These are phyloP conservation scores for Dicroscelio sp. DNA, from an alignment of 2,888 invertebrate species.

Conservation along the genomic window DNA sequence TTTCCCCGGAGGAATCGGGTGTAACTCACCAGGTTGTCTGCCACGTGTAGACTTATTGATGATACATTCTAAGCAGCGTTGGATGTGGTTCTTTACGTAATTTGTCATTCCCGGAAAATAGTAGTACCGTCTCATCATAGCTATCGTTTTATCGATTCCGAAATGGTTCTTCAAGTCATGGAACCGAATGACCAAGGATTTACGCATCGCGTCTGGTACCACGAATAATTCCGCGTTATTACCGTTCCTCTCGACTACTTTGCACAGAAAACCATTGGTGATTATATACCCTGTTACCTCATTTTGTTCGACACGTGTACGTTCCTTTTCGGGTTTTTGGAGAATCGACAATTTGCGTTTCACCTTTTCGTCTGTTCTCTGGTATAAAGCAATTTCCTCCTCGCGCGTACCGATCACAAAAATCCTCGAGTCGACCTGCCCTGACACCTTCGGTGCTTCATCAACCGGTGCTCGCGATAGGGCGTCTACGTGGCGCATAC, in stretches of 20 bases:
- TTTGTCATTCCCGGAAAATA: slow-evolving; percentile 9
- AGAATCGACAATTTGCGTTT: neutral
- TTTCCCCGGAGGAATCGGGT: slow-evolving; percentile 65
- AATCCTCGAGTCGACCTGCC: too few species aligned
- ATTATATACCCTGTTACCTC: neutral
- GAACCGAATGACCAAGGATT: slow-evolving; percentile 9
- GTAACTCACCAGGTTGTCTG: neutral
- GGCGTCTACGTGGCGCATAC: neutral
- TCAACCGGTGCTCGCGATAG: neutral
- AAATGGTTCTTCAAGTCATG: slow-evolving; percentile 29
- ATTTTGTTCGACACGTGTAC: neutral
- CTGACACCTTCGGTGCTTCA: too few species aligned
- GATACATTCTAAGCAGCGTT: slow-evolving; percentile 22
- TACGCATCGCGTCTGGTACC: slow-evolving; percentile 39
- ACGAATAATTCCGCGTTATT: too few species aligned
- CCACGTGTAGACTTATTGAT: neutral
- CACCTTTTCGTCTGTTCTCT: neutral
- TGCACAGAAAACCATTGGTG: neutral
- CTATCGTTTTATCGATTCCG: slow-evolving; percentile 12
- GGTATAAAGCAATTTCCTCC: neutral
- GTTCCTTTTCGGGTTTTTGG: neutral
- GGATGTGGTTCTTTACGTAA: slow-evolving; percentile 3
- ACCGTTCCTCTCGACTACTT: too few species aligned
- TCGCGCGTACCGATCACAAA: neutral
- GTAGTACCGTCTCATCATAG: neutral